These are phyloP conservation scores for Griposia aprilina DNA, from an alignment of 2,888 invertebrate species.

Conservation along the genomic window DNA sequence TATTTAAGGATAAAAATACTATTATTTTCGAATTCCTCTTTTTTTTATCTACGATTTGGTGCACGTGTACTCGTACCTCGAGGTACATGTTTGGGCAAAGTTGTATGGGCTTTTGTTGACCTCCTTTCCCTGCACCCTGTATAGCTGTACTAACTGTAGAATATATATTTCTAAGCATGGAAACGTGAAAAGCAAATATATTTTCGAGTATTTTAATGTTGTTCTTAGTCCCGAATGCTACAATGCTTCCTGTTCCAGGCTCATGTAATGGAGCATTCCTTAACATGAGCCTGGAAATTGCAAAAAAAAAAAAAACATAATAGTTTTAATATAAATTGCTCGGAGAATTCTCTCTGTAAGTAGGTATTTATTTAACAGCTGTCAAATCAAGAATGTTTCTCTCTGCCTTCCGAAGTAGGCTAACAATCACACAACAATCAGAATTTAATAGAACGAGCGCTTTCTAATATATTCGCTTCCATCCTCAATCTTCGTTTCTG, in stretches of 20 bases:
- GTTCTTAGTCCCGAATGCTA: background rate
- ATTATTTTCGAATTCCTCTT: no score
- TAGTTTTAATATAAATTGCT: background rate
- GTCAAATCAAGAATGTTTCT: slow-evolving; percentile 3
- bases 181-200: slow-evolving; percentile 4
- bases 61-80: no score
- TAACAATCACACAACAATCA: slow-evolving; percentile 41
- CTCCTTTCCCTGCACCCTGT: no score
- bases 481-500: slow-evolving; percentile 55
- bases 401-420: slow-evolving; percentile 26
- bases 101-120: no score
- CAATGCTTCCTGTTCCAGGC: background rate
- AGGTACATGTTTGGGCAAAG: no score
- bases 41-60: no score
- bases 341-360: background rate
- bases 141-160: no score
- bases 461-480: slow-evolving; percentile 62
- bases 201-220: slow-evolving; percentile 2
- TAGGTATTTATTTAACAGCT: slow-evolving; percentile 5
- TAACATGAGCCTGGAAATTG: background rate
- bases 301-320: background rate
- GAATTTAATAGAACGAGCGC: slow-evolving; percentile 40
- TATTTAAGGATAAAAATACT: no score
- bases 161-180: background rate
- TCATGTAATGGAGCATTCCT: background rate